Conservation (phyloP, 2,888 invertebrate genomes). For the Philhelius pedissequus region DNA sequence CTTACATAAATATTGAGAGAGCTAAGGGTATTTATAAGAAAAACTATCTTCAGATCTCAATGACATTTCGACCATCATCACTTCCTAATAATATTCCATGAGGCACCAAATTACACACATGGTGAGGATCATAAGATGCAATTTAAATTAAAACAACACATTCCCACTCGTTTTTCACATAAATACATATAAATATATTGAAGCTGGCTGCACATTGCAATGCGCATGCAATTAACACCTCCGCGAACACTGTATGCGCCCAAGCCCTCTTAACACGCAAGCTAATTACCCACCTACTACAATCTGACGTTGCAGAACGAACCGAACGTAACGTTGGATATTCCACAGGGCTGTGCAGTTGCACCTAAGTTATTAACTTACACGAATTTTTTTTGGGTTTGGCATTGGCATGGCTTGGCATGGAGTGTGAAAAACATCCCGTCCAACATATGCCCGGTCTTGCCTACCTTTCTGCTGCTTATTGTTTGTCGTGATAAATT, state of each 20-base stretch:
- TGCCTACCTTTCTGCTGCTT: slow-evolving; percentile 24
- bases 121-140: slow-evolving; percentile 6
- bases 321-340: not conserved
- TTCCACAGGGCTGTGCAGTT: slow-evolving; percentile 47
- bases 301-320: slow-evolving; percentile 3
- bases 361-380: slow-evolving; percentile 65
- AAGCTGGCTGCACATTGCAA: slow-evolving; percentile 72
- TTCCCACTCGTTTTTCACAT: slow-evolving; percentile 42
- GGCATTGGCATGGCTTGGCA: slow-evolving; percentile 26
- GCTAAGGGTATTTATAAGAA: not conserved
- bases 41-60: not conserved
- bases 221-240: slow-evolving; percentile 72
- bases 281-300: slow-evolving; percentile 51
- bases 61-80: not conserved
- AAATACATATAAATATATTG: too few species aligned
- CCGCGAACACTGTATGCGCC: slow-evolving; percentile 31
- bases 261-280: slow-evolving; percentile 63
- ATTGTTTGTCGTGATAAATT: slow-evolving; percentile 69
- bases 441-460: slow-evolving; percentile 54
- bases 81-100: not conserved
- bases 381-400: slow-evolving; percentile 57
- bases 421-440: slow-evolving; percentile 65
- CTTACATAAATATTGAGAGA: too few species aligned
- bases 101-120: not conserved
- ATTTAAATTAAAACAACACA: slow-evolving; percentile 56